Conservation (phyloP, 23 tunicate genomes). For the Trididemnum clinides region DNA sequence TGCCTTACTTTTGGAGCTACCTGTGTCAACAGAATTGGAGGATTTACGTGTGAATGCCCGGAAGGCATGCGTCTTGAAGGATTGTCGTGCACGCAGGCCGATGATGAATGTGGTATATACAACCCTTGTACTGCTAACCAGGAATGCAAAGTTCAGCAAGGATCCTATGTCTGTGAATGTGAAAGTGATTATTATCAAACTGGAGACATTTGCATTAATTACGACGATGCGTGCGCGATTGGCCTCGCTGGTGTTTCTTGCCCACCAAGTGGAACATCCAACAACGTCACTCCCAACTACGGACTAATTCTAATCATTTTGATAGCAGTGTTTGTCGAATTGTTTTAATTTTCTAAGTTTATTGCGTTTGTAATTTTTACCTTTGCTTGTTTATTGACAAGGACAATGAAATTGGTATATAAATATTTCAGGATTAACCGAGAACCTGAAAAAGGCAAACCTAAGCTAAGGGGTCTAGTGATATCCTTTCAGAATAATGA, state of each 20-base stretch:
- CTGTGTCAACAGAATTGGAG: conserved; percentile 31
- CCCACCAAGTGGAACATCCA: not conserved
- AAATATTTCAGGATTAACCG: too few relatives aligned
- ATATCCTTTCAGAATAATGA: too few relatives aligned
- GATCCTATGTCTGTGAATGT: conserved; percentile 40
- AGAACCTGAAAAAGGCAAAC: too few relatives aligned
- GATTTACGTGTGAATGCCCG: conserved; percentile 44
- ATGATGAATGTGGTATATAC: conserved; percentile 22
- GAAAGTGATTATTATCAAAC: conserved; percentile 19
- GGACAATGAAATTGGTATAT: too few relatives aligned
- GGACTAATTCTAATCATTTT: too few relatives aligned
- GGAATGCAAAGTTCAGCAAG: not conserved
- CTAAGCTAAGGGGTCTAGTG: too few relatives aligned
- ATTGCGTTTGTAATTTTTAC: too few relatives aligned
- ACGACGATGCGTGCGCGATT: conserved; percentile 20
- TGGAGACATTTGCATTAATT: conserved; percentile 33
- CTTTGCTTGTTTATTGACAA: too few relatives aligned
- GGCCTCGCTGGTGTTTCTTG: conserved; percentile 18
- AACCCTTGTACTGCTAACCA: conserved; percentile 34
- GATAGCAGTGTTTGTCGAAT: too few relatives aligned
- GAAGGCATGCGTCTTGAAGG: not conserved
- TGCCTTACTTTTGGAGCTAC: conserved; percentile 11
- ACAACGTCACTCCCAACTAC: not conserved
- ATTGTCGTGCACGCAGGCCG: conserved; percentile 9
- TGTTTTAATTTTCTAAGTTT: too few relatives aligned